phyloP scores from a whole-genome alignment of 2,113 vertebrate genomes.

The Gulo gulo region DNA sequence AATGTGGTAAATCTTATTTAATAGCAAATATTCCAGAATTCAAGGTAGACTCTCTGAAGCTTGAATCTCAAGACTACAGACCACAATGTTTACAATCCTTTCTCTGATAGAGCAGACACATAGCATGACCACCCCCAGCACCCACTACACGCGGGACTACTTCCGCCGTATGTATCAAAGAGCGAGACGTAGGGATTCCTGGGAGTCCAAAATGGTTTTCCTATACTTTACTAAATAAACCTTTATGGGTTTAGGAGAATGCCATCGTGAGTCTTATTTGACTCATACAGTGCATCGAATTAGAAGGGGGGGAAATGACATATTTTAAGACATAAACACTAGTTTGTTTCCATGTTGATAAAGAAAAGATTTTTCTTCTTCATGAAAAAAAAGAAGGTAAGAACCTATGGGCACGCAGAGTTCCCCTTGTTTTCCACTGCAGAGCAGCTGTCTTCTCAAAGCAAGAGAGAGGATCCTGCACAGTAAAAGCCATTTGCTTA shows the following conservation, averaged over 20 bases:
- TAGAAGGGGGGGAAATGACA: background rate
- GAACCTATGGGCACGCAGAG: background rate
- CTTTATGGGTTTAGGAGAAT: background rate
- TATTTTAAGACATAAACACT: conserved; percentile 2
- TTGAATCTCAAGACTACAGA: background rate
- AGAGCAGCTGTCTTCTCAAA: background rate
- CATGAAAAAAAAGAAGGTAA: background rate
- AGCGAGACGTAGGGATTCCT: background rate
- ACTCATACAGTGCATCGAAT: background rate
- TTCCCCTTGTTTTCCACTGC: background rate
- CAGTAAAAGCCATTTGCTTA: background rate
- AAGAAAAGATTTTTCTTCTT: conserved; percentile 1
- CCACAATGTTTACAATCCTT: background rate
- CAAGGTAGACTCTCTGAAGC: background rate
- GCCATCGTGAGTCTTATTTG: background rate
- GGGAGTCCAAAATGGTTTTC: background rate
- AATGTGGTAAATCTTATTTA: background rate
- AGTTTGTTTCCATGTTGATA: background rate
- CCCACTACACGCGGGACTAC: fast-evolving
- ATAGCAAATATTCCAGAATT: background rate
- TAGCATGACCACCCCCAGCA: background rate
- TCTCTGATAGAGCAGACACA: background rate
- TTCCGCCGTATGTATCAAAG: background rate
- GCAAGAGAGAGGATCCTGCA: background rate
- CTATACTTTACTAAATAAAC: too few species aligned